Evolutionary conservation across 2,888 invertebrate genomes (phyloP).

Genomic region (Leptarthrus brevirostris): DNA sequence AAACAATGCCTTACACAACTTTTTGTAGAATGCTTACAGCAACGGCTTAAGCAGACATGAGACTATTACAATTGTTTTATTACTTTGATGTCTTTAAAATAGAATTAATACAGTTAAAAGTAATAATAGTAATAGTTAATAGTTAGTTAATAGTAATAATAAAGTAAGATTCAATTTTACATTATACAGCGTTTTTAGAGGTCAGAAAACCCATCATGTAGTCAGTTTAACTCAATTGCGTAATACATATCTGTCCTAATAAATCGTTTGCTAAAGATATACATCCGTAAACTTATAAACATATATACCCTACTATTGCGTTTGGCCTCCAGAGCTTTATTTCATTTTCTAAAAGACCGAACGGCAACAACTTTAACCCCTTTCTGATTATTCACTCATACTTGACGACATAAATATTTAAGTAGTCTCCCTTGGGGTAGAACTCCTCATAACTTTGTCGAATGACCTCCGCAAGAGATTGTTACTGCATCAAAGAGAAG

Average conservation of each 20-base stretch:
- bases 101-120: no score
- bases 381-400: constrained; percentile 35
- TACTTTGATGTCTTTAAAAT: no score
- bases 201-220: constrained; percentile 30
- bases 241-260: constrained; percentile 14
- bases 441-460: constrained; percentile 41
- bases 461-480: constrained; percentile 37
- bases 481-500: background rate
- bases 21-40: no score
- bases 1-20: no score
- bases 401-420: constrained; percentile 45
- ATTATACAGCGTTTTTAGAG: no score
- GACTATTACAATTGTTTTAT: no score
- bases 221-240: constrained; percentile 13
- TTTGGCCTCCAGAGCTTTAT: background rate
- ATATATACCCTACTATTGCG: no score
- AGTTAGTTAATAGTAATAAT: no score
- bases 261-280: constrained; percentile 12
- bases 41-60: no score
- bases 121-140: no score
- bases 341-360: background rate
- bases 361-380: constrained; percentile 33
- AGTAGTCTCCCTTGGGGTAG: constrained; percentile 33
- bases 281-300: background rate
- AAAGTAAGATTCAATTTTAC: no score